These are phyloP conservation scores for Popillia japonica DNA, from an alignment of 1,140 invertebrate genomes.

Conservation along the genomic window DNA sequence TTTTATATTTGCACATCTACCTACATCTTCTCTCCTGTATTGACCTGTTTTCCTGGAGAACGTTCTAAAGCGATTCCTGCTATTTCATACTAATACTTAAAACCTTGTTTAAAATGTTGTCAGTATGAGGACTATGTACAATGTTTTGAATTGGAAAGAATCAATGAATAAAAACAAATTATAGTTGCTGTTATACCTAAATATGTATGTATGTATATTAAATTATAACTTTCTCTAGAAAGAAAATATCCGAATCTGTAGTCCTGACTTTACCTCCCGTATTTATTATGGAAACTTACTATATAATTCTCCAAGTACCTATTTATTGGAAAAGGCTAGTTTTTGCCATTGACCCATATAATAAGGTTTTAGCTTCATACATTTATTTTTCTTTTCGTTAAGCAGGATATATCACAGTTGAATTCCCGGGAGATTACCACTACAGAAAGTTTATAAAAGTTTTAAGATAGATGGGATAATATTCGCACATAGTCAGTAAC, in stretches of 20 bases:
- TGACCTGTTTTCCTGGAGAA: too few species aligned
- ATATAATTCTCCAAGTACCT: neutral
- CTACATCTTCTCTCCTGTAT: too few species aligned
- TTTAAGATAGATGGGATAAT: conserved; percentile 35
- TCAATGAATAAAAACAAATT: too few species aligned
- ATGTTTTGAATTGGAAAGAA: too few species aligned
- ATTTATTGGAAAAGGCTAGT: neutral
- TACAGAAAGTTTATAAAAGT: conserved; percentile 31
- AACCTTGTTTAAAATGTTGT: too few species aligned
- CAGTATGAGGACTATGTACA: too few species aligned
- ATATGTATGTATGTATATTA: neutral
- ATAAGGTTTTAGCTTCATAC: conserved; percentile 15
- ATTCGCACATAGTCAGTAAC: conserved; percentile 27
- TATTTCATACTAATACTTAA: too few species aligned
- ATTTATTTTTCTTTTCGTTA: conserved; percentile 15
- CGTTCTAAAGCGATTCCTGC: too few species aligned
- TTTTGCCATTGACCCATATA: neutral
- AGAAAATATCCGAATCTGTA: too few species aligned
- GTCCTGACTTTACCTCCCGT: too few species aligned
- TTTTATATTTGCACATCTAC: too few species aligned
- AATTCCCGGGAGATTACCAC: conserved; percentile 20
- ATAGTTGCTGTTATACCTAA: neutral
- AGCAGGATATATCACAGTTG: conserved; percentile 19
- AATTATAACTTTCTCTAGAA: neutral
- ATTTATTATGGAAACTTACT: too few species aligned